A percentile compares a stretch with the other conserved stretches of the same genome.
These are phyloP conservation scores for Crotalus tigris DNA, from an alignment of 2,113 vertebrate species.

Conservation along the genomic window DNA sequence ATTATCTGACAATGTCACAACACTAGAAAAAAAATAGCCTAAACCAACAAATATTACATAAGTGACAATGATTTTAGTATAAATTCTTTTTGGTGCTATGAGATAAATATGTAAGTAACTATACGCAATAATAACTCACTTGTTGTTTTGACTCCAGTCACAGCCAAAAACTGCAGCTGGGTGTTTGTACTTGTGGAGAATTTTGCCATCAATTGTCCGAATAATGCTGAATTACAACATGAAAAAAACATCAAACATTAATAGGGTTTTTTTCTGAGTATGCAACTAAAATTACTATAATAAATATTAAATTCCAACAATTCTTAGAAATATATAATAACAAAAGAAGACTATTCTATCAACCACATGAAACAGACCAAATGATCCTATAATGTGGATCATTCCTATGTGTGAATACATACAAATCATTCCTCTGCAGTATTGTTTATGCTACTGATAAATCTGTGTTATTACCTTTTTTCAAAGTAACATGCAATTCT, in stretches of 20 bases:
- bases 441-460: background rate
- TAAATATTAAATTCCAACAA: background rate
- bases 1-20: background rate
- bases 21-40: background rate
- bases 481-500: background rate
- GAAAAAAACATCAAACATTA: constrained; percentile 21
- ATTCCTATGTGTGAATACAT: background rate
- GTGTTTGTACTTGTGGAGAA: constrained; percentile 95
- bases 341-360: background rate
- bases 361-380: background rate
- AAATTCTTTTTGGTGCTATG: background rate
- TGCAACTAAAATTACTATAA: background rate
- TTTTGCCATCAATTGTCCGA: constrained; percentile 87
- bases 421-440: background rate
- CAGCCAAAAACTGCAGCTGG: constrained; percentile 96
- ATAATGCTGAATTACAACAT: constrained; percentile 80
- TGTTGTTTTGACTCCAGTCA: constrained; percentile 99
- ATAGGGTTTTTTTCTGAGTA: background rate
- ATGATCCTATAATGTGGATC: background rate
- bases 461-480: background rate
- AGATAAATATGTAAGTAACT: background rate
- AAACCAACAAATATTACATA: background rate
- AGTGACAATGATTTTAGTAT: background rate
- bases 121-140: constrained; percentile 74
- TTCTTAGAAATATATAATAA: background rate